These are phyloP conservation scores for Halcyon senegalensis DNA, from an alignment of 2,113 vertebrate genomes.

Conservation along the genomic window DNA sequence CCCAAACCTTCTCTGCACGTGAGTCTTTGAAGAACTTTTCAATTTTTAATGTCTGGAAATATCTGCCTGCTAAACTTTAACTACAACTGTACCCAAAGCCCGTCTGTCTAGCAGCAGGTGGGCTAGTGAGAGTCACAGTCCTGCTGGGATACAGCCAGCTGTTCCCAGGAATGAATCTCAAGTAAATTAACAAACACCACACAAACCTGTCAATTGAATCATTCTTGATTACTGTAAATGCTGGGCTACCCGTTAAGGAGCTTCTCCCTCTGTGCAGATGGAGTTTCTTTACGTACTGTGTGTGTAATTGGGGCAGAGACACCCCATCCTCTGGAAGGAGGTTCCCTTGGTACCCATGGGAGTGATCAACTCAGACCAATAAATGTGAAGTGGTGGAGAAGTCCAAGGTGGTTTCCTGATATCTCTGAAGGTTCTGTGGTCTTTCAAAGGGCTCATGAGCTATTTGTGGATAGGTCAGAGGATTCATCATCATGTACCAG, in stretches of 20 bases:
- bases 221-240: slow-evolving; percentile 71
- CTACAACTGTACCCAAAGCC: slow-evolving; percentile 61
- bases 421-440: not conserved
- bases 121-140: slow-evolving; percentile 70
- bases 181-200: slow-evolving; percentile 80
- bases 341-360: not conserved
- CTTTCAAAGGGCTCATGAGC: not conserved
- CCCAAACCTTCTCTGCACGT: not conserved
- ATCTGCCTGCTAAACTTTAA: slow-evolving; percentile 71
- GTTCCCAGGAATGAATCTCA: slow-evolving; percentile 76
- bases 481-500: not conserved
- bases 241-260: slow-evolving; percentile 7
- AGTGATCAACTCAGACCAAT: not conserved
- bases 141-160: slow-evolving; percentile 78
- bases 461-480: not conserved
- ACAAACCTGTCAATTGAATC: slow-evolving; percentile 78
- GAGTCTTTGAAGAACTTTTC: slow-evolving; percentile 59
- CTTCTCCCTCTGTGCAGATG: not conserved
- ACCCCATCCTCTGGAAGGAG: not conserved
- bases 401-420: not conserved
- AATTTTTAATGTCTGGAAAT: slow-evolving; percentile 70
- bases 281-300: not conserved
- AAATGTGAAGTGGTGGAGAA: not conserved
- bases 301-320: not conserved
- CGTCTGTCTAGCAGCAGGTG: slow-evolving; percentile 77